These are phyloP conservation scores for Alentia gelatinosa DNA, from an alignment of 2,888 invertebrate species.

Conservation along the genomic window DNA sequence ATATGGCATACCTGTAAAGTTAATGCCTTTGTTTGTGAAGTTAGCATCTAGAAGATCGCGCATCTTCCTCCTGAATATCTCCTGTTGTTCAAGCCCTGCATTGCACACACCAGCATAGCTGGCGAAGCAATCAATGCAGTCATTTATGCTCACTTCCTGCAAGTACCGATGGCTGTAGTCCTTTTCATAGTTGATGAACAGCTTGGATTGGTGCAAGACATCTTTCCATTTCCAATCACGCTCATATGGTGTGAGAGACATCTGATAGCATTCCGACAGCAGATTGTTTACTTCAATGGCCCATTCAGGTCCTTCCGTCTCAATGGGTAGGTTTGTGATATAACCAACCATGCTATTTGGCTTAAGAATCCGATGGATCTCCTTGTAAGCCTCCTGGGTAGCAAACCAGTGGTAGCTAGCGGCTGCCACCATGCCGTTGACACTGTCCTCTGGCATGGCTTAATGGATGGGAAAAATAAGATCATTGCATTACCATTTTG, in stretches of 20 bases:
- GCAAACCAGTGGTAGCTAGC: slow-evolving; percentile 10
- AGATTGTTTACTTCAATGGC: neutral
- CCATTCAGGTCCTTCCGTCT: neutral
- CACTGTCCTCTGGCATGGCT: neutral
- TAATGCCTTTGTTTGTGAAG: neutral
- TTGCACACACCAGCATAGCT: neutral
- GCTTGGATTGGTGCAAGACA: neutral
- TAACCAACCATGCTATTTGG: neutral
- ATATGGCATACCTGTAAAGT: neutral
- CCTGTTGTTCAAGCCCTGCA: neutral
- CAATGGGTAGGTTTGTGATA: neutral
- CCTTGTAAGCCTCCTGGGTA: neutral
- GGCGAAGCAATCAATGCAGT: neutral
- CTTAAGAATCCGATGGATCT: neutral
- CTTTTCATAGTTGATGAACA: neutral
- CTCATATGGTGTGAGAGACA: neutral
- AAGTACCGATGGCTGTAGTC: neutral
- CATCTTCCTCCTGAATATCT: neutral
- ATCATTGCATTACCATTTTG: neutral
- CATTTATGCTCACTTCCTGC: neutral
- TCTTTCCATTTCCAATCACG: neutral
- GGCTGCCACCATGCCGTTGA: neutral
- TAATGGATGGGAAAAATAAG: neutral
- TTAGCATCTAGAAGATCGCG: neutral
- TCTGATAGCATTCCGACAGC: neutral